Evolutionary conservation across 2,888 invertebrate species (phyloP).

Genomic region (Standfussiana lucernea): DNA sequence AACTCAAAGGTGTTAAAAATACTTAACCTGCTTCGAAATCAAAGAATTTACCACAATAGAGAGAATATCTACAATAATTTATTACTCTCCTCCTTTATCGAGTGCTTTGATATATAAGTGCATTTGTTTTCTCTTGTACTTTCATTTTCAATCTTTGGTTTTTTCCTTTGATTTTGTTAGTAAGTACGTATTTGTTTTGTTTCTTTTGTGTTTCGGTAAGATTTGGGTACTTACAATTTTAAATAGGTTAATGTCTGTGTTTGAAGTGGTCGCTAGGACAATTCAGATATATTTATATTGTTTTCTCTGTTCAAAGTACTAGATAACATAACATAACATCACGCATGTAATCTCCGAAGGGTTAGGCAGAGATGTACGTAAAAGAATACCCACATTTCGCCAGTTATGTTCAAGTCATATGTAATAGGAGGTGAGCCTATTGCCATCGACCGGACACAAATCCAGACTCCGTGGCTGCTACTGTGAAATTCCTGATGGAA

Average conservation of each 20-base stretch:
- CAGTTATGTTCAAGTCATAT: too few species aligned
- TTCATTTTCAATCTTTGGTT: slow-evolving; percentile 43
- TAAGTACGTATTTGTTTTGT: slow-evolving; percentile 4
- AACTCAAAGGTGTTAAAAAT: slow-evolving; percentile 1
- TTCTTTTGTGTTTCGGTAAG: background rate
- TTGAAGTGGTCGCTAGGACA: background rate
- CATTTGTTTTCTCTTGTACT: slow-evolving; percentile 47
- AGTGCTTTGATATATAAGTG: slow-evolving; percentile 67
- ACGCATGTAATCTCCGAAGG: too few species aligned
- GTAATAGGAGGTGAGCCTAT: too few species aligned
- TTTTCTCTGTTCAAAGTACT: background rate
- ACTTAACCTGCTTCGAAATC: slow-evolving; percentile 55
- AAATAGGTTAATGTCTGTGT: background rate
- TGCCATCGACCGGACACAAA: too few species aligned
- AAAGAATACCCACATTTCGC: too few species aligned
- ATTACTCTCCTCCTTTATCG: slow-evolving; percentile 74
- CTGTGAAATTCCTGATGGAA: too few species aligned
- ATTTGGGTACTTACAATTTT: background rate
- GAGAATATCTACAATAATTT: slow-evolving; percentile 75
- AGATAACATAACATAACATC: too few species aligned
- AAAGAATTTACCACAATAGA: slow-evolving; percentile 65
- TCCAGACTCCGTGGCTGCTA: too few species aligned
- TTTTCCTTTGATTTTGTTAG: slow-evolving; percentile 45
- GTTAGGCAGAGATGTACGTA: too few species aligned
- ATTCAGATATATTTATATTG: background rate